phyloP scores from a whole-genome alignment of 2,888 invertebrate genomes.

The Philereme vetulata region DNA sequence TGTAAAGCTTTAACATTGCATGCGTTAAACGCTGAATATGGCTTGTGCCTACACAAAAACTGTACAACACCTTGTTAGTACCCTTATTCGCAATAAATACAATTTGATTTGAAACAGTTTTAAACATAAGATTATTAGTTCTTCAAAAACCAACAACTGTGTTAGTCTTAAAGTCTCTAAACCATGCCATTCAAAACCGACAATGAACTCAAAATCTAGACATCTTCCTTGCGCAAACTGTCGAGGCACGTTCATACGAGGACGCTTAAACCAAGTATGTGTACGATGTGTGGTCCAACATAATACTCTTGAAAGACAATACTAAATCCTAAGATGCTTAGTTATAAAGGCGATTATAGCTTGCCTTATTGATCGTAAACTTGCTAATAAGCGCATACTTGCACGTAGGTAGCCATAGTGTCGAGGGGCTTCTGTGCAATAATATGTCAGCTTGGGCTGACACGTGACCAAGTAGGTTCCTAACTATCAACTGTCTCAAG shows the following conservation, averaged over 20 bases:
- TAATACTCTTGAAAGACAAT: constrained; percentile 20
- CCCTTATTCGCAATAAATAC: no score
- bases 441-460: constrained; percentile 30
- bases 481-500: neutral
- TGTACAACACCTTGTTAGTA: no score
- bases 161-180: constrained; percentile 4
- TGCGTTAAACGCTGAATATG: no score
- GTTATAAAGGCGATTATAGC: constrained; percentile 31
- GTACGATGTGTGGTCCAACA: constrained; percentile 30
- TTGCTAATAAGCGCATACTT: constrained; percentile 36
- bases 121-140: neutral
- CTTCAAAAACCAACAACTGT: neutral
- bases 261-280: constrained; percentile 36
- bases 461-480: constrained; percentile 18
- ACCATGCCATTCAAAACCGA: constrained; percentile 5
- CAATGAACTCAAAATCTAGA: constrained; percentile 21
- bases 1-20: no score
- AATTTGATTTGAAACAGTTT: no score
- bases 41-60: no score
- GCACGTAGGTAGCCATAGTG: constrained; percentile 39
- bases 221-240: constrained; percentile 33
- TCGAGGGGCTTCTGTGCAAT: constrained; percentile 39
- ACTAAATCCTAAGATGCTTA: constrained; percentile 21
- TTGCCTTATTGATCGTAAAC: constrained; percentile 22
- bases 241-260: constrained; percentile 32